Base-by-base conservation (phyloP, 2,888 invertebrate genomes). In the Cylloceria caligata region DNA sequence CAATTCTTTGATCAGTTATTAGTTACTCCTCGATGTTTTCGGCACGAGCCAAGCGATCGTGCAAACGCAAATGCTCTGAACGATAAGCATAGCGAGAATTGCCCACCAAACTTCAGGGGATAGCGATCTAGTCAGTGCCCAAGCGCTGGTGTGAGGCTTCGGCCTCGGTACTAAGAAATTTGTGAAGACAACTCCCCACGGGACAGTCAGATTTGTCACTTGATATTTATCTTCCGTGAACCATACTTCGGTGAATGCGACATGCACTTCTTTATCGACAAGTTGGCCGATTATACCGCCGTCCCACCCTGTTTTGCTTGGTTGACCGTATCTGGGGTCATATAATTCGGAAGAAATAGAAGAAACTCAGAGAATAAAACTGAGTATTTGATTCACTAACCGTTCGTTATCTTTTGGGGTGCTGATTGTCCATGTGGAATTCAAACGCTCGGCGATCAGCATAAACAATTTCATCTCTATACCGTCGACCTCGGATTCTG, bases 131-230 rank as follows among this genome's bases (percentile, higher is more conserved):
- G 86, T 87, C 0, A 92, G 82, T 0, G 90, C 92, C 91, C 90
- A 91, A 27, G 91, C 90, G 72, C 87, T 91, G 0, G 87, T 85
- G 19, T 78, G 84, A 0, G 88, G 87, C 71, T 81, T 87, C 3
- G 91, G 92, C 6, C 92, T 87, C 0, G 92, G 92, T 9, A 92
- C 92, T 73, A 91, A 79, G 76, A 90, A 90, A 11, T 87, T 86
- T 0, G 91, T 81, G 19, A 75, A 83, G 34, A 89, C 21, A 69
- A 90, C 83, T 13, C 86, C 84, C 90, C 90, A 92, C 0, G 92
- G 88, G 6, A 83, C 84, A 0, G 90, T 86, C 13, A 92, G 49
- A 67, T 89, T 88, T 0, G 81, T 82, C 45, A 88, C 88, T 0
- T 27, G 9, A 42, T 84, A 76, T 9, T 88, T 86, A 5, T 88